Evolutionary conservation across 2,888 invertebrate species (phyloP).

Genomic region (Aproaerema taeniolella): DNA sequence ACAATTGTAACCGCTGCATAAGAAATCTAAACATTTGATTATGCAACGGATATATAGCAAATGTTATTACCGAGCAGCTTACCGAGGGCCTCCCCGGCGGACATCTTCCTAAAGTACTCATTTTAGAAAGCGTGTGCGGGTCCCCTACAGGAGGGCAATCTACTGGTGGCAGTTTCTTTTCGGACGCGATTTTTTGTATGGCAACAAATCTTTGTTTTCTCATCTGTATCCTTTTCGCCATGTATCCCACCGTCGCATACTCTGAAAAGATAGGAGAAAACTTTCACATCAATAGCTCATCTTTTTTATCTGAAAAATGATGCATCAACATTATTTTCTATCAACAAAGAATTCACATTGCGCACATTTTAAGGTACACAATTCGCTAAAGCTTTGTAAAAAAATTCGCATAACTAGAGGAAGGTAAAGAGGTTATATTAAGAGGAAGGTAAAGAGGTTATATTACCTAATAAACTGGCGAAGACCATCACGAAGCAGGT

Average conservation of each 20-base stretch:
- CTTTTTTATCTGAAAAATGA: background rate
- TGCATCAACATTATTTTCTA: background rate
- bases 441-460: constrained; percentile 24
- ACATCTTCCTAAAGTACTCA: constrained; percentile 84
- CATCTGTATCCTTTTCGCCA: constrained; percentile 98
- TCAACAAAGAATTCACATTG: background rate
- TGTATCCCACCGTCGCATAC: constrained; percentile 98
- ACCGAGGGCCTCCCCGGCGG: constrained; percentile 73
- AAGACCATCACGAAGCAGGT: constrained; percentile 99
- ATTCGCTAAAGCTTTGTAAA: background rate
- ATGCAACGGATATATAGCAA: constrained; percentile 17
- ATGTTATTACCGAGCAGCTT: constrained; percentile 36
- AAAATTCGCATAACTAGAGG: constrained; percentile 19
- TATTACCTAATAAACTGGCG: constrained; percentile 94
- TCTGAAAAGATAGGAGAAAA: constrained; percentile 79
- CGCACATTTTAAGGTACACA: too few relatives aligned
- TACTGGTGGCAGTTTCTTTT: constrained; percentile 90
- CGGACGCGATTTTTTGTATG: constrained; percentile 94
- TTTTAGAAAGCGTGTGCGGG: constrained; percentile 82
- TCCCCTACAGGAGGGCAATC: constrained; percentile 86
- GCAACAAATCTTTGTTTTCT: constrained; percentile 94
- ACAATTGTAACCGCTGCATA: constrained; percentile 11
- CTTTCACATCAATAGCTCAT: constrained; percentile 20
- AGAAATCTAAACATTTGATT: background rate
- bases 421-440: constrained; percentile 24